These are phyloP conservation scores for Perca flavescens DNA, from an alignment of 2,113 vertebrate genomes.

Conservation along the genomic window DNA sequence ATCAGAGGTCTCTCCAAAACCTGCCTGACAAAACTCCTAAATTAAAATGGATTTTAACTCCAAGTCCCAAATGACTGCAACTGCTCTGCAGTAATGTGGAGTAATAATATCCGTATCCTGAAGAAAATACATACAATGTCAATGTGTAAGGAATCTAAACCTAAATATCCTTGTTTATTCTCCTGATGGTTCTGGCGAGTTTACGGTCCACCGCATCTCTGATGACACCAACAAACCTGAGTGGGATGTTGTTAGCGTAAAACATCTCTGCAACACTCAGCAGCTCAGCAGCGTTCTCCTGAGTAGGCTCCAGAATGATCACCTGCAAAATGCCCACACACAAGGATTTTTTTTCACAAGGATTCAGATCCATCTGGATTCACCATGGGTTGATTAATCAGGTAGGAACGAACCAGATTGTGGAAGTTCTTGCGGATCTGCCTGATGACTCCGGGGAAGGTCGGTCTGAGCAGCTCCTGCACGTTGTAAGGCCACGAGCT, in stretches of 20 bases:
- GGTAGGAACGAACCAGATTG: conserved; percentile 89
- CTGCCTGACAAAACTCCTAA: conserved; percentile 50
- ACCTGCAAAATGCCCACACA: conserved; percentile 83
- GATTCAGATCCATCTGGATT: conserved; percentile 9
- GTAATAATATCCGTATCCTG: background rate
- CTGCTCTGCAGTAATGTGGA: background rate
- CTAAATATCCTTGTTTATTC: background rate
- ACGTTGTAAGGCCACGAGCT: conserved; percentile 93
- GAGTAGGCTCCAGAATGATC: conserved; percentile 92
- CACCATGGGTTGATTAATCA: background rate
- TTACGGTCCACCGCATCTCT: background rate
- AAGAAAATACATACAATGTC: background rate
- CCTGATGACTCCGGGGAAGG: conserved; percentile 96
- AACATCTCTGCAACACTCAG: conserved; percentile 97
- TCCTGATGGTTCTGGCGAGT: background rate
- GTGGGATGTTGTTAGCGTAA: conserved; percentile 95
- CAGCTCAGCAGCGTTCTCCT: conserved; percentile 90
- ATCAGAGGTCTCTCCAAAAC: conserved; percentile 51
- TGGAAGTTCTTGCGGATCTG: conserved; percentile 98
- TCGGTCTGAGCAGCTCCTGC: conserved; percentile 95
- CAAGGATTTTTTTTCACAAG: background rate
- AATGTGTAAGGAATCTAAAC: background rate
- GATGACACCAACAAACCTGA: conserved; percentile 82
- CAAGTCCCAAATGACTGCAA: background rate
- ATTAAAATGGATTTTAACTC: conserved; percentile 48